Evolutionary conservation across 2,888 invertebrate species (phyloP), one percentile per base, ranked within the genome.

Genomic region (Polydesmus complanatus): DNA sequence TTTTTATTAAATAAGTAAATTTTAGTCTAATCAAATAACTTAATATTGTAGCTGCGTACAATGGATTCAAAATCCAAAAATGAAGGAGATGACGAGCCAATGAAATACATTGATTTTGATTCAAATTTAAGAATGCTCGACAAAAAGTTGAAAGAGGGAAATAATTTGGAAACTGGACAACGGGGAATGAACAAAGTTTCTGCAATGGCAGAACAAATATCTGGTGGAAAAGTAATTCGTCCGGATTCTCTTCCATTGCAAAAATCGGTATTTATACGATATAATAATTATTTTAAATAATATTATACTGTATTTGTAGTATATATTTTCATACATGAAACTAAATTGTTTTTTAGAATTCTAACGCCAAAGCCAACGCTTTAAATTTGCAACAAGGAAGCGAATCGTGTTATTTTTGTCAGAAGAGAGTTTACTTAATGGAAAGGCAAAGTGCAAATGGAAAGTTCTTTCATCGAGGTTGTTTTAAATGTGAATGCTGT

Each of bases 401-500:
- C 11, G 86, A 88, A 73, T 79, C 79, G 69, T 91, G 84, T 77
- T 90, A 84, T 78, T 91, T 93, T 76, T 96, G 96, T 76, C 83
- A 84, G 60, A 86, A 88, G 74, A 82, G 89, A 53, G 95, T 96
- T 60, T 96, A 96, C 74, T 82, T 95, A 27, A 92, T 95, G 79
- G 95, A 96, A 74, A 81, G 89, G 65, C 82, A 93, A 65, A 85
- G 83, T 54, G 90, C 93, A 2, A 90, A 91, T 78, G 92, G 92
- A 19, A 81, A 88, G 69, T 88, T 88, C 70, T 83, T 95, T 73
- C 95, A 96, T 76, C 83, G 93, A 62, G 86, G 87, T 53, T 96
- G 96, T 77, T 89, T 96, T 77, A 84, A 89, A 64, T 96, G 96
- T 76, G 88, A 92, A 73, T 90, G 91, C 73, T 96, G 95, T 75